A percentile compares a stretch with the other conserved stretches of the same genome.
Evolutionary conservation across 2,888 invertebrate species (phyloP).

Genomic region (Caenorhabditis panamensis): DNA sequence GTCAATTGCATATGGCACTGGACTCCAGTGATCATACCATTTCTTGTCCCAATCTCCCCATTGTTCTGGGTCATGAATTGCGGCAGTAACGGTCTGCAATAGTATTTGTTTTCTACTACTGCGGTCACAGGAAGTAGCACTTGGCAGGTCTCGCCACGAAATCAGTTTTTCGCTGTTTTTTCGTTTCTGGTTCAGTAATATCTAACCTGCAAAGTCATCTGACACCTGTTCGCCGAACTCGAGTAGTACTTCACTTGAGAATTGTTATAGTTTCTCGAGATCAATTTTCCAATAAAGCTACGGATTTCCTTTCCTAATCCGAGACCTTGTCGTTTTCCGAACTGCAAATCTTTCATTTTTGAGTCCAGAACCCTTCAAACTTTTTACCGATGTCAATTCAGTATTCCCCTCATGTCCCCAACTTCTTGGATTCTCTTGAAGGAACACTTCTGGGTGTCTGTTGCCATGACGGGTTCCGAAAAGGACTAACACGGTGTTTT

Average conservation of each 20-base stretch:
- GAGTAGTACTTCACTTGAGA: conserved; percentile 70
- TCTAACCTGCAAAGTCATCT: conserved; percentile 73
- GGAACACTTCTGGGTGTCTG: conserved; percentile 69
- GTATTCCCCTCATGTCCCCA: conserved; percentile 73
- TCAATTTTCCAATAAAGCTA: conserved; percentile 63
- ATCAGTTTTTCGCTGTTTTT: too few relatives aligned
- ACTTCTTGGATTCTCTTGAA: conserved; percentile 59
- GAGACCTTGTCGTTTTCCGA: conserved; percentile 71
- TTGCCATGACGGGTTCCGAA: conserved; percentile 69
- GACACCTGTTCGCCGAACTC: conserved; percentile 73
- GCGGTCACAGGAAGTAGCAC: too few relatives aligned
- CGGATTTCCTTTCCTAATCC: conserved; percentile 71
- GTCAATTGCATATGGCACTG: conserved; percentile 74
- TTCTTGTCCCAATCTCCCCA: conserved; percentile 71
- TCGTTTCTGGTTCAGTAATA: too few relatives aligned
- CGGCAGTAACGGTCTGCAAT: conserved; percentile 67
- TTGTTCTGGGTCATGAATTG: conserved; percentile 63
- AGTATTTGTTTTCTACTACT: too few relatives aligned
- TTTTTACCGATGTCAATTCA: conserved; percentile 68
- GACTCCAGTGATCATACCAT: conserved; percentile 67
- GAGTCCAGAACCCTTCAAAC: neutral
- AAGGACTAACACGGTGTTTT: conserved; percentile 45
- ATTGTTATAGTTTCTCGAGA: conserved; percentile 61
- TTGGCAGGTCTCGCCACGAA: too few relatives aligned
- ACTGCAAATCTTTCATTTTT: conserved; percentile 25